Base-by-base conservation (phyloP, 2,888 invertebrate species). In the Sarcophaga carnaria region DNA sequence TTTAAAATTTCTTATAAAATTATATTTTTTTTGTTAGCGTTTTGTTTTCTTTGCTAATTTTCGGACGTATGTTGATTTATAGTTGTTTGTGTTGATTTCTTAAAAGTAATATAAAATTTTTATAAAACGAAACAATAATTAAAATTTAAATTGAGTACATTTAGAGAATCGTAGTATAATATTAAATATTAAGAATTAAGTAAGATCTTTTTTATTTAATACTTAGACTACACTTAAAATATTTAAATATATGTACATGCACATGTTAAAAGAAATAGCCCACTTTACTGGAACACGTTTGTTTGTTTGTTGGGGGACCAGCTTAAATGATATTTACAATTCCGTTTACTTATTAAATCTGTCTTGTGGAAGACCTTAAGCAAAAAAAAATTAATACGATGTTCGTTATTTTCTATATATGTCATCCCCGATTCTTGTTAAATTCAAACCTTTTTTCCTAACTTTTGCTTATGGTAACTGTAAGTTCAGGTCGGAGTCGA, bases 51-150 rank as follows among this genome's bases (percentile, higher is more conserved):
- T 83, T 59, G 60, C 27, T 75, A 25, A 60, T 77, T 82, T 79
- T 80, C 75, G 86, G 86, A 87, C 86, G 86, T 83, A 87, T 87
- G 83, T 79, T 87, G 86, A 84, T 87, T 64, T 83, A 59, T 59
- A 54, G 22, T 70, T 75, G 66, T n/a, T 54, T 66, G 66, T 59
- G n/a, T 20, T 70, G 14, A 78, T 59, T 45, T 70, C 75, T 25
- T 78, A 47, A 74, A 74, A 70, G 22, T 75, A 60, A 72, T 70
- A 72, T 72, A 75, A 59, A 78, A 70, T 11, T 27, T 69, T 49
- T n/a, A 62, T 25, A 76, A 76, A 64, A 47, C 47, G 45, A 25
- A 71, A 70, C 14, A 79, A 69, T 27, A 54, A n/a, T 77, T 67
- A 37, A 77, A 63, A 54, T 22, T 45, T 64, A 74, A 81, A 81